phyloP scores from a whole-genome alignment of 2,113 vertebrate species.

The Laticauda colubrina region DNA sequence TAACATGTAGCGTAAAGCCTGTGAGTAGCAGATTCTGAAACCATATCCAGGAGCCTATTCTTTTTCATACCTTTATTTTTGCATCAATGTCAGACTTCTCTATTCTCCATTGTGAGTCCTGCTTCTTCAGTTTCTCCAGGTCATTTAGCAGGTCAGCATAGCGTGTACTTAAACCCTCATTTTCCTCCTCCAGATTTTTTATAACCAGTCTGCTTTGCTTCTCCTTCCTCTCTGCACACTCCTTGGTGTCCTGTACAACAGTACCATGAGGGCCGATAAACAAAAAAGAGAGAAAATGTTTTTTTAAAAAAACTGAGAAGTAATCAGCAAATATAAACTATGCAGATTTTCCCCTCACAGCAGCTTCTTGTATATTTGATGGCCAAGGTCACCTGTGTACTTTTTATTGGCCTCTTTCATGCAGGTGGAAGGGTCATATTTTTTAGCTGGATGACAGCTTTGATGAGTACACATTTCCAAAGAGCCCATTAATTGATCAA shows the following conservation, averaged over 20 bases:
- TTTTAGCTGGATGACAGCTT: slow-evolving; percentile 89
- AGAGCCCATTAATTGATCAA: slow-evolving; percentile 95
- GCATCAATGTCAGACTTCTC: slow-evolving; percentile 76
- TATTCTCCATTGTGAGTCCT: slow-evolving; percentile 75
- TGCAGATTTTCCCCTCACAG: slow-evolving; percentile 74
- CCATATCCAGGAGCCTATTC: slow-evolving; percentile 45
- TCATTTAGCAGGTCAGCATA: slow-evolving; percentile 84
- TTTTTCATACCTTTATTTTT: slow-evolving; percentile 81
- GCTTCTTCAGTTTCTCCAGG: slow-evolving; percentile 87
- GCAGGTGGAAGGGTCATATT: slow-evolving; percentile 88
- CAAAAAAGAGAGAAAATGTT: slow-evolving; percentile 45
- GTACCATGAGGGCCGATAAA: slow-evolving; percentile 74
- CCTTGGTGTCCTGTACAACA: slow-evolving; percentile 83
- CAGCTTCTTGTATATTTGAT: slow-evolving; percentile 80
- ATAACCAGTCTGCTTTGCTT: slow-evolving; percentile 83
- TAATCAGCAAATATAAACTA: slow-evolving; percentile 81
- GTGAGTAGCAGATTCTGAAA: slow-evolving; percentile 62
- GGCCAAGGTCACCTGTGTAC: slow-evolving; percentile 89
- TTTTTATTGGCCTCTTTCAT: slow-evolving; percentile 79
- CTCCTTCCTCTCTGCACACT: slow-evolving; percentile 76
- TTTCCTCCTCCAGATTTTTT: slow-evolving; percentile 82
- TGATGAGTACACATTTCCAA: slow-evolving; percentile 92
- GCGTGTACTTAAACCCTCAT: slow-evolving; percentile 80
- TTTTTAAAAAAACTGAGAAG: slow-evolving; percentile 65
- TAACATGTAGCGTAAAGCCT: slow-evolving; percentile 64